phyloP scores from a whole-genome alignment of 2,888 invertebrate species.

The Theodoxus fluviatilis region DNA sequence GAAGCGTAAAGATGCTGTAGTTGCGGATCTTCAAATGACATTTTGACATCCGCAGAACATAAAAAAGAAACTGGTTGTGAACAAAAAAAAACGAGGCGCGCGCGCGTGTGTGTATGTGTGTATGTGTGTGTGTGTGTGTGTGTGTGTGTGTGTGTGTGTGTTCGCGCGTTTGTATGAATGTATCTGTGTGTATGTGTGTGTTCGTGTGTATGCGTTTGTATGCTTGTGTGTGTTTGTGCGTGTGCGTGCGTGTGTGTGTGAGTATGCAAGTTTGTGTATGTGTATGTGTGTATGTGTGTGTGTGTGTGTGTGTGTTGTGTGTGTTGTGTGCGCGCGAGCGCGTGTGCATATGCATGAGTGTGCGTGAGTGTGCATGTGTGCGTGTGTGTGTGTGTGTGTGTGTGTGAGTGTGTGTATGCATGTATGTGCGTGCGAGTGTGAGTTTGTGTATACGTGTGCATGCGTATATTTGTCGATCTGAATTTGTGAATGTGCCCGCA shows the following conservation, averaged over 20 bases:
- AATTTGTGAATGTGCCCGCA: too few species aligned
- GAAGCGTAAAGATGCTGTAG: too few species aligned
- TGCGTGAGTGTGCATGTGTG: background rate
- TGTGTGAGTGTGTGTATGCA: slow-evolving; percentile 6
- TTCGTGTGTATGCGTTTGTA: background rate
- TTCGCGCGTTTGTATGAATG: background rate
- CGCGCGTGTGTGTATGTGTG: too few species aligned
- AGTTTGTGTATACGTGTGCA: background rate
- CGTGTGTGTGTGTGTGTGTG: slow-evolving; percentile 1
- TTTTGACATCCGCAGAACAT: too few species aligned
- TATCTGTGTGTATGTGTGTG: background rate
- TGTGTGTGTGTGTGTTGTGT: background rate
- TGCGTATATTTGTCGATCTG: too few species aligned
- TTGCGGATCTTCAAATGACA: too few species aligned
- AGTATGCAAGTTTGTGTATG: background rate
- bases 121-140: background rate
- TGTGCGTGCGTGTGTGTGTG: background rate
- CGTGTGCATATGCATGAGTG: background rate
- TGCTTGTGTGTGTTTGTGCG: background rate
- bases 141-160: background rate
- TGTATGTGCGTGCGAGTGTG: background rate
- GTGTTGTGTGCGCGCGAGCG: background rate
- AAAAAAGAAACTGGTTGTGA: too few species aligned
- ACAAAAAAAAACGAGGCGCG: too few species aligned
- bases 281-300: background rate